Conservation (phyloP, 1,140 invertebrate genomes). For the Nomia melanderi region DNA sequence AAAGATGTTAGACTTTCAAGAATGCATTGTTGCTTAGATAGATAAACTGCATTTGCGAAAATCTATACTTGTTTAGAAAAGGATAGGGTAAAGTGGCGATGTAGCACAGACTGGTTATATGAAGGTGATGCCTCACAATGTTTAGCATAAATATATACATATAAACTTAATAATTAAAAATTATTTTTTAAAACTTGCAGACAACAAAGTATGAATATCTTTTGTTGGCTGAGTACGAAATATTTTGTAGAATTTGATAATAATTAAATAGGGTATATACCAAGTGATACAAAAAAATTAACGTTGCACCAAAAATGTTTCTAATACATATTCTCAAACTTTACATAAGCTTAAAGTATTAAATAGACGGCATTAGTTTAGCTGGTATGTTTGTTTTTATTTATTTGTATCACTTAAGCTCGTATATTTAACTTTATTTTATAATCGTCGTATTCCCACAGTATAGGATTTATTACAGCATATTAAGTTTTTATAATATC, state of each 20-base stretch:
- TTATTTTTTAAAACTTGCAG: neutral
- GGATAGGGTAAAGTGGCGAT: slow-evolving; percentile 75
- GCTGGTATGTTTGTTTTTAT: slow-evolving; percentile 25
- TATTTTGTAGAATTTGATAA: slow-evolving; percentile 3
- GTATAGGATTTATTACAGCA: neutral
- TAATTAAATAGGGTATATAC: neutral
- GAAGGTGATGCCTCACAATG: slow-evolving; percentile 78
- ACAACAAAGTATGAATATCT: neutral
- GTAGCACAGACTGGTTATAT: slow-evolving; percentile 82
- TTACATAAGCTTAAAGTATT: slow-evolving; percentile 54
- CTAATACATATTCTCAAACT: slow-evolving; percentile 56
- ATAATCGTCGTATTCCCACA: neutral
- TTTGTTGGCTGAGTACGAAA: neutral
- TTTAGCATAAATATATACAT: slow-evolving; percentile 30
- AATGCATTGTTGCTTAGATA: slow-evolving; percentile 17
- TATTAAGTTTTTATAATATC: neutral
- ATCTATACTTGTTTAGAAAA: slow-evolving; percentile 20
- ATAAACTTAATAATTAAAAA: slow-evolving; percentile 13
- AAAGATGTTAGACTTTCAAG: slow-evolving; percentile 25
- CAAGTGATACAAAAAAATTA: slow-evolving; percentile 3
- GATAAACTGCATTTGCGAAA: slow-evolving; percentile 31
- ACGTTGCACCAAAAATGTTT: slow-evolving; percentile 1
- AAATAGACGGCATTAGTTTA: slow-evolving; percentile 63
- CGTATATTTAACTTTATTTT: neutral
- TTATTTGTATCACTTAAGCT: slow-evolving; percentile 15